A percentile compares a stretch with the other conserved stretches of the same genome.
Evolutionary conservation across 2,888 invertebrate species (phyloP).

Genomic region (Polydesmus complanatus): DNA sequence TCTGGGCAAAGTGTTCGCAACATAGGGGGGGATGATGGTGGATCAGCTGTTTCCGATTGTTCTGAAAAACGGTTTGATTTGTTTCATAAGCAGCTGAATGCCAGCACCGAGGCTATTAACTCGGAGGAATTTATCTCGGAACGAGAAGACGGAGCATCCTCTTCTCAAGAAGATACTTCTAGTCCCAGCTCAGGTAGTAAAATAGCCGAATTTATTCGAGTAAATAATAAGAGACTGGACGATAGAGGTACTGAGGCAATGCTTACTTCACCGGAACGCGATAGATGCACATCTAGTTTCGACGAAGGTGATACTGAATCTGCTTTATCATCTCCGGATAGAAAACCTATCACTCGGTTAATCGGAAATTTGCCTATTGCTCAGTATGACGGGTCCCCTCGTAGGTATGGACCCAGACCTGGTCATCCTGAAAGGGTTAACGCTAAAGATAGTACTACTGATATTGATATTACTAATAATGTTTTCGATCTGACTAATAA

Average conservation of each 20-base stretch:
- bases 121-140: constrained; percentile 17
- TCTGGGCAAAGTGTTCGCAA: not conserved
- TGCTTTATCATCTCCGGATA: constrained; percentile 17
- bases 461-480: not conserved
- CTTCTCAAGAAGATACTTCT: constrained; percentile 11
- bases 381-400: constrained; percentile 79
- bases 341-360: constrained; percentile 27
- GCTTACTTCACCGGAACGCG: constrained; percentile 1
- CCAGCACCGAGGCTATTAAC: constrained; percentile 16
- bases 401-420: constrained; percentile 61
- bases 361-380: constrained; percentile 80
- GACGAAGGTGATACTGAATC: constrained; percentile 23
- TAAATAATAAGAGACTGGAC: constrained; percentile 1
- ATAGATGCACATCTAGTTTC: constrained; percentile 12
- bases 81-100: constrained; percentile 10
- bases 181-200: constrained; percentile 8
- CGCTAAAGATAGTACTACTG: not conserved
- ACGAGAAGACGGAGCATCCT: constrained; percentile 12
- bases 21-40: not conserved
- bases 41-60: not conserved
- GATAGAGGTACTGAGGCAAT: not conserved
- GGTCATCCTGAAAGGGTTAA: constrained; percentile 16
- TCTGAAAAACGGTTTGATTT: not conserved
- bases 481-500: not conserved
- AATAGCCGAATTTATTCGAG: not conserved